Base-by-base conservation (phyloP, 2,113 vertebrate genomes). In the Tursiops truncatus region DNA sequence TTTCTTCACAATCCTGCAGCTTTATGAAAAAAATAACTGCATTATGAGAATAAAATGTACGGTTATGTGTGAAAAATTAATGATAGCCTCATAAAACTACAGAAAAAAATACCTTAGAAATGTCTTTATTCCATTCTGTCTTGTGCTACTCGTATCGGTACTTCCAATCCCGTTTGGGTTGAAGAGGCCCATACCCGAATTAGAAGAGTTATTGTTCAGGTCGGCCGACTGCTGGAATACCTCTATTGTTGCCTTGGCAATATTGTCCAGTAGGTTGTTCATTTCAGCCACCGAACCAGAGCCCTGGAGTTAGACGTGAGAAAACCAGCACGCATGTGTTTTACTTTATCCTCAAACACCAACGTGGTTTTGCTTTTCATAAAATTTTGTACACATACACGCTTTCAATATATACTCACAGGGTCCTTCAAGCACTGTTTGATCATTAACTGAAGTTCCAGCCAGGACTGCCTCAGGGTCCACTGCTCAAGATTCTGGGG, bases 161-260 rank as follows among this genome's bases (percentile, higher is more conserved):
- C 96, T 97, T 95, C 98, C 98, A 68, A 98, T 94, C 86, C 97
- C 96, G 25, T 91, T 98, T 44, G 98, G 98, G 97, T 96, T 98
- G 98, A 98, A 99, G 92, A 99, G 98, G 96, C 98, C 98, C 97
- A 97, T 87, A 62, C 98, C 98, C 56, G 99, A 95, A 65, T 79
- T 98, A 70, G 98, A 98, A 71, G 98, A 97, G 89, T 96, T 98
- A 74, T 94, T 98, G 97, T 98, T 99, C 74, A 99, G 93, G 97
- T 99, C 99, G 17, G 99, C 98, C 25, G 99, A 98, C 96, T 99
- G 99, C 97, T 99, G 98, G 97, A 99, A 99, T 36, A 99, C 98
- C 95, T 99, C 98, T 88, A 98, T 98, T 38, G 99, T 99, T 41
- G 98, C 98, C 98, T 99, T 98, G 91, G 99, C 98, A 65, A 98